A percentile compares a stretch with the other conserved stretches of the same genome.
Conservation (phyloP, 2,797 vertebrate species). For the Sardinella longiceps region DNA sequence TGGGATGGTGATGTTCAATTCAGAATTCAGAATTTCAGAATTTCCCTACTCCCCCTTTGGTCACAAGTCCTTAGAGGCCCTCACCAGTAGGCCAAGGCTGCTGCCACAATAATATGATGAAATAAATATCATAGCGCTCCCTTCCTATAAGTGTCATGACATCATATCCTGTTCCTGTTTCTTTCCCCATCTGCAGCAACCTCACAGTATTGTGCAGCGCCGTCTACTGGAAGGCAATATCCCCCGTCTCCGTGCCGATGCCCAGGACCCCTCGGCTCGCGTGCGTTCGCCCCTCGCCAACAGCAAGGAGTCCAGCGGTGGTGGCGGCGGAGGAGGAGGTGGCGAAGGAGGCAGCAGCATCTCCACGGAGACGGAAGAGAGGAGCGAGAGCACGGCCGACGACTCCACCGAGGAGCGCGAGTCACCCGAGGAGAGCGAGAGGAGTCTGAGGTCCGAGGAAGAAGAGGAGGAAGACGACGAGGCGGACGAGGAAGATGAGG, state of each 20-base stretch:
- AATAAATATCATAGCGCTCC: not conserved
- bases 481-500: constrained; percentile 34
- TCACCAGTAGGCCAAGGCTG: too few species aligned
- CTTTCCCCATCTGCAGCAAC: constrained; percentile 76
- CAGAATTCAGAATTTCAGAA: too few species aligned
- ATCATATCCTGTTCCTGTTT: constrained; percentile 33
- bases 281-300: constrained; percentile 76
- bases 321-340: not conserved
- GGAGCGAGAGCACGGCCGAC: constrained; percentile 77
- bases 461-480: constrained; percentile 62
- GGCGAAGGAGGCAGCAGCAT: not conserved
- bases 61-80: too few species aligned
- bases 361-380: constrained; percentile 66
- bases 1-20: too few species aligned
- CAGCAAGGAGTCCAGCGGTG: constrained; percentile 63
- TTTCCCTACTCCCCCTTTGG: too few species aligned
- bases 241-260: constrained; percentile 74
- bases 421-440: constrained; percentile 78
- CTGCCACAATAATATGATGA: too few species aligned
- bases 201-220: constrained; percentile 91
- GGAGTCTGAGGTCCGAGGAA: constrained; percentile 76
- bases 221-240: constrained; percentile 89
- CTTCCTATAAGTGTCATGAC: constrained; percentile 19
- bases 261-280: constrained; percentile 58
- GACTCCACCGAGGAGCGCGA: constrained; percentile 77